Evolutionary conservation across 2,888 invertebrate species (phyloP).

Genomic region (Fabriciana adippe): DNA sequence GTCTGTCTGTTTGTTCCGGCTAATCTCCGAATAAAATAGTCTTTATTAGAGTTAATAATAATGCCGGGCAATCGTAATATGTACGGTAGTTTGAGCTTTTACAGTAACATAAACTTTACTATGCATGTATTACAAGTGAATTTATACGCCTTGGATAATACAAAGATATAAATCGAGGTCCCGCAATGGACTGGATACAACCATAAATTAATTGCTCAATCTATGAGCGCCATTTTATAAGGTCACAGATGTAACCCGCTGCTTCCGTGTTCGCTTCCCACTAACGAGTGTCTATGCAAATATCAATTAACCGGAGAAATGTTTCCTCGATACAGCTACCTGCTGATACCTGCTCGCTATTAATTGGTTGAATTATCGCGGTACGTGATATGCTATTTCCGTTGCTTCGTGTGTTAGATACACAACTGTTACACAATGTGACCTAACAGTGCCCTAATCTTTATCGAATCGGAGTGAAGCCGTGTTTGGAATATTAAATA

Average conservation of each 20-base stretch:
- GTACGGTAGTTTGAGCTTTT: no score
- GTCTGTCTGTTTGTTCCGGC: no score
- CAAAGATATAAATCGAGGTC: conserved; percentile 11
- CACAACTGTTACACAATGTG: conserved; percentile 37
- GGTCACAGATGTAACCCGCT: conserved; percentile 49
- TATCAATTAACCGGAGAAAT: conserved; percentile 66
- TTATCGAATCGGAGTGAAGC: not conserved
- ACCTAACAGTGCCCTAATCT: conserved; percentile 1
- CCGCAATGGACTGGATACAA: conserved; percentile 20
- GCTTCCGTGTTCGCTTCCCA: conserved; percentile 47
- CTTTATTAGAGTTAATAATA: no score
- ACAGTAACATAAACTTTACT: no score
- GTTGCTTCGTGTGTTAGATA: conserved; percentile 37
- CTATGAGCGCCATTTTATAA: conserved; percentile 43
- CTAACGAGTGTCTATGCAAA: conserved; percentile 55
- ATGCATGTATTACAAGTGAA: not conserved
- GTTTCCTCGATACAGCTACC: conserved; percentile 52
- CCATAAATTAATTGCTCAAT: conserved; percentile 45
- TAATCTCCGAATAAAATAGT: no score
- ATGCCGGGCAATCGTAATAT: no score
- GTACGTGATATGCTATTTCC: conserved; percentile 55
- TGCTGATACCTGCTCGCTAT: conserved; percentile 48
- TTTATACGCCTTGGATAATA: not conserved
- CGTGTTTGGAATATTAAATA: not conserved
- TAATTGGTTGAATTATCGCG: conserved; percentile 58